Percentiles rank a stretch among this genome's conserved stretches.
Evolutionary conservation across 2,888 invertebrate species (phyloP).

Genomic region (Zhuqinia jingwanae): DNA sequence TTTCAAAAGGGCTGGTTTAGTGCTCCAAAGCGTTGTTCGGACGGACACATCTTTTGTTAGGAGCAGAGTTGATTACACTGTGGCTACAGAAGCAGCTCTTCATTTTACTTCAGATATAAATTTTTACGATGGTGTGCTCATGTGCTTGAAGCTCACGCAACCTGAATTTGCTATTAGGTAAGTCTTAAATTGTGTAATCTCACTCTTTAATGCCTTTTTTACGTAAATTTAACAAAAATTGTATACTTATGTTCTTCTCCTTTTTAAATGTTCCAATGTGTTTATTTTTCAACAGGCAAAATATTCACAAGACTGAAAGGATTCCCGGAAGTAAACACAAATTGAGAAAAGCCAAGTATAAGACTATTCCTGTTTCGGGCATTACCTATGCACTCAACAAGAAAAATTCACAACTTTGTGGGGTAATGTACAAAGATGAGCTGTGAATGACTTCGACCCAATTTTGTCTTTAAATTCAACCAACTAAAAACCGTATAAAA

Average conservation of each 20-base stretch:
- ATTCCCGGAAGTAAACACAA: conserved; percentile 85
- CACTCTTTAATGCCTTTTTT: too few relatives aligned
- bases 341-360: conserved; percentile 84
- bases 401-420: conserved; percentile 91
- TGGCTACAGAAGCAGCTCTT: conserved; percentile 86
- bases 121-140: conserved; percentile 87
- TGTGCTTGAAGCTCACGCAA: conserved; percentile 89
- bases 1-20: conserved; percentile 86
- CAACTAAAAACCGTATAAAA: too few relatives aligned
- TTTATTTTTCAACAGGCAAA: conserved; percentile 83
- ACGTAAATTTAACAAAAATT: neutral
- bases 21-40: conserved; percentile 85
- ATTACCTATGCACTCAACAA: conserved; percentile 88
- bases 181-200: too few relatives aligned
- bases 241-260: neutral
- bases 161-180: conserved; percentile 86
- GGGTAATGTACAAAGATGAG: conserved; percentile 80
- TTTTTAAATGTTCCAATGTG: too few relatives aligned
- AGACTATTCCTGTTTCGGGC: conserved; percentile 84
- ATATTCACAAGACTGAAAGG: conserved; percentile 85
- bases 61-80: conserved; percentile 85
- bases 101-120: conserved; percentile 88
- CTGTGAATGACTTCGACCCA: conserved; percentile 61
- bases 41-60: conserved; percentile 86
- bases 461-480: neutral